Base-by-base conservation (phyloP, 2,888 invertebrate species). In the Pyrochroa serraticornis region DNA sequence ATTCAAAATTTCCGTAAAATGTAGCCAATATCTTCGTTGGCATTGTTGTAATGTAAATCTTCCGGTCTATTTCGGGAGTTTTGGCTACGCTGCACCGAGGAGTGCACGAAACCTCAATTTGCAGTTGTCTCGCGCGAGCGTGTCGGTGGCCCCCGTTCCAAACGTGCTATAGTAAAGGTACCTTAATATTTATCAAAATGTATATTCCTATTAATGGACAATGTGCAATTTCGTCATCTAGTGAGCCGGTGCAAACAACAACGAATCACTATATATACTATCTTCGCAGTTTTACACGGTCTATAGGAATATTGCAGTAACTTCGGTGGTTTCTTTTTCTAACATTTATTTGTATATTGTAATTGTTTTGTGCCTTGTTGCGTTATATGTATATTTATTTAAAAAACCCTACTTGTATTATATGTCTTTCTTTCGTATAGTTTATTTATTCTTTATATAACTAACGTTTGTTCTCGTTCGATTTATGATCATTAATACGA, bases 91-190 rank as follows among this genome's bases (percentile, higher is more conserved):
- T 22, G 22, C 22, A 22, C 22, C 22, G 22, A 22, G 2, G 22
- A 22, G 22, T 22, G 22, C 3, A 22, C 22, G 22, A 22, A 22
- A 22, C 22, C 3, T 22, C 22, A 22, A 8, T 42, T 42, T 22
- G 14, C 30, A 42, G 8, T 35, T 35, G 10, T 36, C 13, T 9
- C 36, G 35, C 13, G 14, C 8, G 9, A 32, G 9, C 13, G 47
- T 48, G 48, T 53, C 14, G 31, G 39, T 46, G 46, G 55, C 48
- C 55, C 22, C 50, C 32, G 14, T 57, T 51, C 39, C 49, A 49
- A 45, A 75, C 77, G 78, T 79, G 78, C 78, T 79, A 78, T 78
- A 77, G 68, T 61, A 75, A 78, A 78, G 77, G 78, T 79, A 79
- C 78, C 78, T 79, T 77, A n/a, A 78, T 66, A 58, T 67, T 65